A percentile compares a stretch with the other conserved stretches of the same genome.
phyloP scores from a whole-genome alignment of 2,888 invertebrate genomes.

The Andrena haemorrhoa region DNA sequence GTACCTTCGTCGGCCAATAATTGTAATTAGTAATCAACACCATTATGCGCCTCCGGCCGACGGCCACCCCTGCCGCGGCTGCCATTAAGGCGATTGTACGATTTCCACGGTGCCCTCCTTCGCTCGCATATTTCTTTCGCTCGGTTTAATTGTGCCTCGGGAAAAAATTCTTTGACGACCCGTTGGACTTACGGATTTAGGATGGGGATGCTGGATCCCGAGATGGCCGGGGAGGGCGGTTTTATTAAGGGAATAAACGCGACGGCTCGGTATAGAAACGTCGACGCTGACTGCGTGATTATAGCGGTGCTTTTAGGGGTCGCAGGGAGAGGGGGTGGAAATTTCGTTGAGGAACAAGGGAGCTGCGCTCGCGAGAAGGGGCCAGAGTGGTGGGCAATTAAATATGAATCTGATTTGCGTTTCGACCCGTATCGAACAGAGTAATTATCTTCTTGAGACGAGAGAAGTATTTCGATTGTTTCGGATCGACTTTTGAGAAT shows the following conservation, averaged over 20 bases:
- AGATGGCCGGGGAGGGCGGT: constrained; percentile 2
- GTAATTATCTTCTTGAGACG: not conserved
- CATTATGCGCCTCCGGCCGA: constrained; percentile 72
- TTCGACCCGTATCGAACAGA: not conserved
- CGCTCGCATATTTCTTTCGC: constrained; percentile 44
- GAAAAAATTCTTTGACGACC: constrained; percentile 49
- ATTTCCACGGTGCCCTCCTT: constrained; percentile 56
- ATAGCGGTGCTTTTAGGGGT: constrained; percentile 52
- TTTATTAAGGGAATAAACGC: constrained; percentile 50
- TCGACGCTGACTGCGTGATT: constrained; percentile 83
- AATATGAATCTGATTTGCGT: constrained; percentile 28
- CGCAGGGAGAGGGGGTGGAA: not conserved
- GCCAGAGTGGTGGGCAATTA: constrained; percentile 10
- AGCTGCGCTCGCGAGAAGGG: not conserved
- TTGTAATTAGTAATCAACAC: constrained; percentile 79
- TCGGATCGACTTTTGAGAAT: no score
- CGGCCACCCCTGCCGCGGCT: constrained; percentile 57
- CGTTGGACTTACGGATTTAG: constrained; percentile 9
- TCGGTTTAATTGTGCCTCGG: constrained; percentile 38
- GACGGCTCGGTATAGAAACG: constrained; percentile 79
- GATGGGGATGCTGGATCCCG: not conserved
- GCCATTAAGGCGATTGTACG: constrained; percentile 64
- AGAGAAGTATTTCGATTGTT: no score
- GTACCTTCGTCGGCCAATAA: constrained; percentile 76
- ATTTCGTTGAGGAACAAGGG: constrained; percentile 6